Conservation (phyloP, 1,140 invertebrate species). For the Colletes gigas region DNA sequence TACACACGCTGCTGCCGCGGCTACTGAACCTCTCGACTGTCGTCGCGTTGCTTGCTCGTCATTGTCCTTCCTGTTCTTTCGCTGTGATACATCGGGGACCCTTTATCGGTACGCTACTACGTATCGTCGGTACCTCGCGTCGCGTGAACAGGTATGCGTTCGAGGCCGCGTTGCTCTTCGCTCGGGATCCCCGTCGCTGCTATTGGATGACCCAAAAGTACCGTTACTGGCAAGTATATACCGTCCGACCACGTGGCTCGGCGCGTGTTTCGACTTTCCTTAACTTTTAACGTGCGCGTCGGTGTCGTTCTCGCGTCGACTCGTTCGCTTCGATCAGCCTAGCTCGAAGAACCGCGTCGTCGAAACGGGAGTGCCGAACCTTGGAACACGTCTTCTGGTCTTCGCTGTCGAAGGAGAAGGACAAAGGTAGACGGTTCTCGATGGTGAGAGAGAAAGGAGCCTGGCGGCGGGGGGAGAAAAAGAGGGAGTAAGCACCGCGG, state of each 20-base stretch:
- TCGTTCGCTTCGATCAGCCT: slow-evolving; percentile 9
- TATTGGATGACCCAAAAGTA: slow-evolving; percentile 54
- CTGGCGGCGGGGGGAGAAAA: neutral
- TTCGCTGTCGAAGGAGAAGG: slow-evolving; percentile 27
- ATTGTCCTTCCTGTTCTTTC: slow-evolving; percentile 9
- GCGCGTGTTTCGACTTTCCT: slow-evolving; percentile 37
- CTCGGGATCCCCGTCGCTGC: slow-evolving; percentile 4
- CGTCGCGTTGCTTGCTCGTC: slow-evolving; percentile 19
- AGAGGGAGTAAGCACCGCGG: neutral
- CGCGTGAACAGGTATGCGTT: slow-evolving; percentile 9
- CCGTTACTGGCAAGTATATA: slow-evolving; percentile 34
- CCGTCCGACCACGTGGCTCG: slow-evolving; percentile 49
- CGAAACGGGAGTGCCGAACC: slow-evolving; percentile 40
- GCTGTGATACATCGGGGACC: neutral
- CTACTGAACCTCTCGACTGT: slow-evolving; percentile 31
- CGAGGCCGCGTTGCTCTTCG: neutral
- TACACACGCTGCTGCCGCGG: slow-evolving; percentile 46
- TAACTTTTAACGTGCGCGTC: neutral
- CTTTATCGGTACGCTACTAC: neutral
- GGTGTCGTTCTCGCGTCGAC: slow-evolving; percentile 1
- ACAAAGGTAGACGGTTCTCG: slow-evolving; percentile 17
- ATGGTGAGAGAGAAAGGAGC: slow-evolving; percentile 35
- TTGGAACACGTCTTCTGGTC: slow-evolving; percentile 39
- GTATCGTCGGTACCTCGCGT: neutral
- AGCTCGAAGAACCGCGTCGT: slow-evolving; percentile 1